A percentile compares a stretch with the other conserved stretches of the same genome.
Conservation (phyloP, 2,888 invertebrate species). For the Drosophila paramelanica region DNA sequence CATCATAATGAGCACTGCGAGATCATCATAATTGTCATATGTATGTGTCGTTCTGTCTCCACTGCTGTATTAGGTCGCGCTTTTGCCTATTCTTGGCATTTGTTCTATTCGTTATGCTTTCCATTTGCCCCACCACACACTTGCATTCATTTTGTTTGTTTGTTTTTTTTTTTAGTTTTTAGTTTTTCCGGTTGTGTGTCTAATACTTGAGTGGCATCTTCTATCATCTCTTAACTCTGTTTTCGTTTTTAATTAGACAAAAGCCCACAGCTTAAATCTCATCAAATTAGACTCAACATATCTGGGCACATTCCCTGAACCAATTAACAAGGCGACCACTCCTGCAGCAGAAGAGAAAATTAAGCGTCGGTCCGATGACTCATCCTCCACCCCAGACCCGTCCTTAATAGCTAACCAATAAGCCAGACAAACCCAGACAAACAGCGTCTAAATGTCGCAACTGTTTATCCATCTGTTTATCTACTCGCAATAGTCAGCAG, state of each 20-base stretch:
- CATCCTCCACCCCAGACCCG: slow-evolving; percentile 8
- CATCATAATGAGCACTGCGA: slow-evolving; percentile 50
- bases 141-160: slow-evolving; percentile 34
- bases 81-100: slow-evolving; percentile 10
- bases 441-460: slow-evolving; percentile 46
- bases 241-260: slow-evolving; percentile 70
- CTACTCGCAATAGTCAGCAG: slow-evolving; percentile 16
- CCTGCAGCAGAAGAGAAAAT: slow-evolving; percentile 33
- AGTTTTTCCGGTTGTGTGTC: slow-evolving; percentile 56
- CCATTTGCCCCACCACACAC: slow-evolving; percentile 23
- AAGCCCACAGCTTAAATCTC: slow-evolving; percentile 42
- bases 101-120: slow-evolving; percentile 71
- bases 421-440: slow-evolving; percentile 50
- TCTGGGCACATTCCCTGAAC: slow-evolving; percentile 47
- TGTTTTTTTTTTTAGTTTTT: slow-evolving; percentile 17
- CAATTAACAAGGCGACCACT: slow-evolving; percentile 61
- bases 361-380: slow-evolving; percentile 43
- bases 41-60: slow-evolving; percentile 21
- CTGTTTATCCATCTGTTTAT: slow-evolving; percentile 71
- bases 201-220: slow-evolving; percentile 33
- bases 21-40: slow-evolving; percentile 36
- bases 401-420: slow-evolving; percentile 38
- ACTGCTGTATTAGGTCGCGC: slow-evolving; percentile 20
- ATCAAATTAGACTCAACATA: slow-evolving; percentile 50
- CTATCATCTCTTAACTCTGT: slow-evolving; percentile 2